These are phyloP conservation scores for Lates calcarifer DNA, from an alignment of 2,113 vertebrate species.

Conservation along the genomic window DNA sequence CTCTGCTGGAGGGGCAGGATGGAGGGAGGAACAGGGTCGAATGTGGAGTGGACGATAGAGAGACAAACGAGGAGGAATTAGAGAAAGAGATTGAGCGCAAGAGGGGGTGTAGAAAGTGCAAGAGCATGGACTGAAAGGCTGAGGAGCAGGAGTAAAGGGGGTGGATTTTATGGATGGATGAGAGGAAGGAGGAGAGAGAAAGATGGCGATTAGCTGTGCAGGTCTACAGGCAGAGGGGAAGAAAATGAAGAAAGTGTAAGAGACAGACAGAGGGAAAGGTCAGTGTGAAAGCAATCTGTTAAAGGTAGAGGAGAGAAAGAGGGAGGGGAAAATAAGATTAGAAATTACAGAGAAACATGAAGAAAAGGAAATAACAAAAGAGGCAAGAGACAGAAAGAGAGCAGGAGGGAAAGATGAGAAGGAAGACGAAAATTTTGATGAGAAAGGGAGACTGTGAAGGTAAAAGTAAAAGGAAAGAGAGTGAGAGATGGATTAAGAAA, in stretches of 20 bases:
- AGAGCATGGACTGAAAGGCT: not conserved
- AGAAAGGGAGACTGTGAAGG: not conserved
- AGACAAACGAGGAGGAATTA: slow-evolving; percentile 26
- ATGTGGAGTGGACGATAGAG: not conserved
- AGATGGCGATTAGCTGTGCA: slow-evolving; percentile 58
- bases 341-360: slow-evolving; percentile 42
- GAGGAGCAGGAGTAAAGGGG: slow-evolving; percentile 8
- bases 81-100: slow-evolving; percentile 9
- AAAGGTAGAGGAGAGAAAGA: slow-evolving; percentile 46
- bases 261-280: slow-evolving; percentile 67
- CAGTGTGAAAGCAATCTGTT: slow-evolving; percentile 71
- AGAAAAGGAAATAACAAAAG: slow-evolving; percentile 23
- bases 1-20: slow-evolving; percentile 46
- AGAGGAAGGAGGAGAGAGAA: slow-evolving; percentile 9
- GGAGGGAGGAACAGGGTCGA: slow-evolving; percentile 6
- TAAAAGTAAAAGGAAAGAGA: not conserved
- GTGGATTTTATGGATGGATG: slow-evolving; percentile 28
- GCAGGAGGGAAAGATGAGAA: not conserved
- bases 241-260: slow-evolving; percentile 42
- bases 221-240: slow-evolving; percentile 29
- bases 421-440: not conserved
- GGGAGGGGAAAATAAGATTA: slow-evolving; percentile 12
- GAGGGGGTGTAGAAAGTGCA: slow-evolving; percentile 6
- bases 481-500: not conserved
- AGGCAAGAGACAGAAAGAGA: not conserved